Base-by-base conservation (phyloP, 2,113 vertebrate species). In the Cathartes aura region DNA sequence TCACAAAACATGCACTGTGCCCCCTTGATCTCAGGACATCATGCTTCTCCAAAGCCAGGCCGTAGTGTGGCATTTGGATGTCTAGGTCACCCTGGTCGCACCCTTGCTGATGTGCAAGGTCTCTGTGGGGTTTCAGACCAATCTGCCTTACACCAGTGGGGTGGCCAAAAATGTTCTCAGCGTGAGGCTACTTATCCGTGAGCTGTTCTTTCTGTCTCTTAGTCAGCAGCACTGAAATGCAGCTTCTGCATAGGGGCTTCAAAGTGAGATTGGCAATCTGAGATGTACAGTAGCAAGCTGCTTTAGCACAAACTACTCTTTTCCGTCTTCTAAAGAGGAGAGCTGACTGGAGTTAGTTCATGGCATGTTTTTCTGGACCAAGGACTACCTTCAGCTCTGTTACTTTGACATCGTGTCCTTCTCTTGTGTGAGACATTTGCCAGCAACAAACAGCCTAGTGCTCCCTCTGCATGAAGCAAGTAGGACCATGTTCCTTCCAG, bases 111-210 rank as follows among this genome's bases (percentile, higher is more conserved):
- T 20, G 11, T 5, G 3, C 9, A n/a, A 74, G n/a, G 22, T 80
- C 32, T 68, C 20, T 32, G 7, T 16, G 58, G 36, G 34, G 6
- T 20, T 93, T 88, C 66, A 52, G 70, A 56, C 16, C 18, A 32
- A 11, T 18, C 14, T 66, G 45, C 70, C 47, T 79, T 47, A 63
- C 5, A 42, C 8, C 43, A 36, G 9, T 11, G 3, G 9, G 26
- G 9, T n/a, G 5, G 21, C 24, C 43, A 93, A 79, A 79, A 64
- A 43, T 2, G 11, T 36, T 85, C 43, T 52, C 36, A 60, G 17
- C 0, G 0, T 60, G 53, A 53, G 5, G 23, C 9, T 86, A 26
- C 15, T 60, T 64, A 11, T 17, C 43, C 6, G 2, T 34, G 52
- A 94, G 60, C 23, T 82, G 26, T 20, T 72, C 36, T 42, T 70